Conservation (phyloP, 2,888 invertebrate species). For the Hirtodrosophila histrioides region DNA sequence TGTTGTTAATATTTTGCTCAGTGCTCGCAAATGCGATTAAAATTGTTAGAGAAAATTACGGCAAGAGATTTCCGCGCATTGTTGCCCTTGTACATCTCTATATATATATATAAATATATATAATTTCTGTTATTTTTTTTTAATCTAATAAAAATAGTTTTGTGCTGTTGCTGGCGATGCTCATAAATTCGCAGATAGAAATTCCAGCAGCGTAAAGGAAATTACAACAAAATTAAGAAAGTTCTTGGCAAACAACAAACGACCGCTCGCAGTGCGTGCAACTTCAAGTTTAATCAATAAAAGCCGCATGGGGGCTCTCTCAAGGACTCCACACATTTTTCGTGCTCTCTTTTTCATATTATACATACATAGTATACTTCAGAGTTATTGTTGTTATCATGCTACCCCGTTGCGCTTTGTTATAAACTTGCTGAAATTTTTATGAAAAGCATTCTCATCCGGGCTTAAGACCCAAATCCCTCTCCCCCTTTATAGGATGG, state of each 20-base stretch:
- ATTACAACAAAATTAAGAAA: conserved; percentile 80
- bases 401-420: conserved; percentile 66
- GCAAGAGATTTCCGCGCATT: conserved; percentile 60
- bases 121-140: conserved; percentile 31
- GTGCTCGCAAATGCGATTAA: conserved; percentile 75
- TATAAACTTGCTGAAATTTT: conserved; percentile 61
- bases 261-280: conserved; percentile 65
- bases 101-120: conserved; percentile 8
- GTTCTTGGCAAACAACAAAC: conserved; percentile 49
- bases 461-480: conserved; percentile 17
- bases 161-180: conserved; percentile 27
- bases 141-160: conserved; percentile 80
- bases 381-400: conserved; percentile 63
- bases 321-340: conserved; percentile 16
- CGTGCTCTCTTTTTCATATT: background rate
- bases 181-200: conserved; percentile 80
- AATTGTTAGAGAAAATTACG: conserved; percentile 79
- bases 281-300: conserved; percentile 79
- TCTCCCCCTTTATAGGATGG: conserved; percentile 12
- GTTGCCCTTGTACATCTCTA: conserved; percentile 27
- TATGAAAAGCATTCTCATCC: conserved; percentile 56
- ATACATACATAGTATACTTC: conserved; percentile 11
- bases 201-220: conserved; percentile 77
- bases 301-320: conserved; percentile 66
- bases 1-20: conserved; percentile 72